Conservation (phyloP, 2,113 vertebrate genomes). For the Perca fluviatilis region DNA sequence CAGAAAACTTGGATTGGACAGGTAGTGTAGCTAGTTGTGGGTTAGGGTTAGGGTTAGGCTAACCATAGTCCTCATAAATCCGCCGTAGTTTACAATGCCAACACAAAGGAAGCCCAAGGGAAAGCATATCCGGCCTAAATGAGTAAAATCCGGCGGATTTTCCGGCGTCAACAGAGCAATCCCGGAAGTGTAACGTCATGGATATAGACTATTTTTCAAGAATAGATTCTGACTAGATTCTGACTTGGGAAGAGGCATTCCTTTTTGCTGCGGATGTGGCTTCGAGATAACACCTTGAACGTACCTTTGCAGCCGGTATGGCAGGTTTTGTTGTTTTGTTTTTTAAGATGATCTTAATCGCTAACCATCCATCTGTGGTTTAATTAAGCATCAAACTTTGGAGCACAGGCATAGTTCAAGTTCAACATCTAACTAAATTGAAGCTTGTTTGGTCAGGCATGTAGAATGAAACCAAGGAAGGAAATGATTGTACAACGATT, state of each 20-base stretch:
- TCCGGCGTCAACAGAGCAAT: too few relatives aligned
- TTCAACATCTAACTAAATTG: slow-evolving; percentile 41
- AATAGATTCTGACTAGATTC: slow-evolving; percentile 39
- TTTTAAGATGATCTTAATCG: slow-evolving; percentile 2
- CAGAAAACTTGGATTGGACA: too few relatives aligned
- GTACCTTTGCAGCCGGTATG: not conserved
- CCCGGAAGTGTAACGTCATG: too few relatives aligned
- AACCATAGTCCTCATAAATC: too few relatives aligned
- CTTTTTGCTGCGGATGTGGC: slow-evolving; percentile 26
- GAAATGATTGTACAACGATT: slow-evolving; percentile 18
- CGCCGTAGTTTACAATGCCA: too few relatives aligned
- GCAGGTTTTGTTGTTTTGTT: not conserved
- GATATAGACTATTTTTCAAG: not conserved
- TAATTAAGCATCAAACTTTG: slow-evolving; percentile 55
- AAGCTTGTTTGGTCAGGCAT: slow-evolving; percentile 46
- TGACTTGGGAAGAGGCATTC: slow-evolving; percentile 16
- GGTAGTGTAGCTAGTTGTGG: too few relatives aligned
- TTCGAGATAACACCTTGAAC: slow-evolving; percentile 33
- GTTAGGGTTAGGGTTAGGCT: too few relatives aligned
- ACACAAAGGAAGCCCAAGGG: too few relatives aligned
- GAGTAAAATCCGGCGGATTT: too few relatives aligned
- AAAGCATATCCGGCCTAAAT: too few relatives aligned
- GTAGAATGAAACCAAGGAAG: slow-evolving; percentile 28
- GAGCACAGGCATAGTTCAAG: slow-evolving; percentile 23
- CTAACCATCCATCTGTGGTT: slow-evolving; percentile 34